Base-by-base conservation (phyloP, 2,797 vertebrate genomes). In the Sebastes nivosus region DNA sequence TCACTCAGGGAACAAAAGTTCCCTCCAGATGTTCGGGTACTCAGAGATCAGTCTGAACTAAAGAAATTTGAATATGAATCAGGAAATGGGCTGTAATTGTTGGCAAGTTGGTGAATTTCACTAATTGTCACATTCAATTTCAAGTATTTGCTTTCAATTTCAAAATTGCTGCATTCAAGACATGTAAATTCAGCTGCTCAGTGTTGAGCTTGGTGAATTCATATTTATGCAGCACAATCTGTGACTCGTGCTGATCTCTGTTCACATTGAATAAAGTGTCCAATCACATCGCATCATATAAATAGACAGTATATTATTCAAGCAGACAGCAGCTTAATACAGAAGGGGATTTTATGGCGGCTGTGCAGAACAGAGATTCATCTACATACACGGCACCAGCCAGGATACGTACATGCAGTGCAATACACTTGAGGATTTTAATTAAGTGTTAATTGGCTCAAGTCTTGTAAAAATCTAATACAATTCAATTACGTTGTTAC, bases 11-110 rank as follows among this genome's bases (percentile, higher is more conserved):
- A 88, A 92, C 86, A 89, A 91, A 90, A 81, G 79, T 89, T 90
- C 65, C 79, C 20, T 73, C 87, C 93, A 93, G 93, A 94, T 93
- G 93, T 93, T 90, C 79, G 50, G 60, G 29, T 50, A 16, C 85
- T 83, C 25, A 42, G 22, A 80, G 72, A 59, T 70, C 71, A 27
- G 66, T 52, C 67, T 82, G 73, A 87, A 89, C 79, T 27, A 72
- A 85, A 87, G 29, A 73, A 13, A 85, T 89, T 50, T 90, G 67
- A 92, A 92, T 90, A 80, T 90, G 87, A 92, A 90, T 72, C 30
- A 38, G 61, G 29, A 81, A 89, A 85, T 64, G 55, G 71, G 30
- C 38, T 64, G 58, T 77, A 85, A 72, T 82, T 82, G 32, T 63
- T 52, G 34, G 22, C 30, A 83, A 77, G 52, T 71, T 78, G 74